A percentile compares a stretch with the other conserved stretches of the same genome.
Evolutionary conservation across 2,113 vertebrate species (phyloP).

Genomic region (Setophaga kirtlandii): DNA sequence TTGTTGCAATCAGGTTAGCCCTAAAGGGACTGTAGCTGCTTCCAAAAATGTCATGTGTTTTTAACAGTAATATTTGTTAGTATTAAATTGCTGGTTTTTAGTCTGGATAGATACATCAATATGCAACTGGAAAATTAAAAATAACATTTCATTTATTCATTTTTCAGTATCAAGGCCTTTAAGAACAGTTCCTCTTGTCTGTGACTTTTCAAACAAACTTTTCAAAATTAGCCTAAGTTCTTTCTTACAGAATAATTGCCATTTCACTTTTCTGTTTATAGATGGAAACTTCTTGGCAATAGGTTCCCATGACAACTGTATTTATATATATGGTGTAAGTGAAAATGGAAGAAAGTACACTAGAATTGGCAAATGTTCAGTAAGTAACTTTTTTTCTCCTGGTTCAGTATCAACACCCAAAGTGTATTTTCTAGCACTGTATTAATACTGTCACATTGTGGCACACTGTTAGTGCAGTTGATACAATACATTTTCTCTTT

Average conservation of each 20-base stretch:
- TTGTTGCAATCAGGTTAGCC: not conserved
- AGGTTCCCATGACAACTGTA: conserved; percentile 98
- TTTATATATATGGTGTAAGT: conserved; percentile 93
- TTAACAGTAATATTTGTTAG: not conserved
- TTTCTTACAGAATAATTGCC: not conserved
- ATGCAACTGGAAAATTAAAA: not conserved
- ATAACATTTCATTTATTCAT: not conserved
- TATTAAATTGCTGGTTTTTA: not conserved
- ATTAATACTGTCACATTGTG: not conserved
- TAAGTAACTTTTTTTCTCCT: conserved; percentile 66
- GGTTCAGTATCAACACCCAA: not conserved
- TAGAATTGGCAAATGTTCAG: conserved; percentile 94
- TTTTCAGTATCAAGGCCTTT: not conserved
- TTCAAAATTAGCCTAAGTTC: not conserved
- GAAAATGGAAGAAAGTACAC: conserved; percentile 94
- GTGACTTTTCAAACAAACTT: not conserved
- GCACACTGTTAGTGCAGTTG: not conserved
- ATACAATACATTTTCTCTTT: not conserved
- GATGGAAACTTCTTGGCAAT: conserved; percentile 95
- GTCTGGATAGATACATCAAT: not conserved
- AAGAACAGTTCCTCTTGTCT: not conserved
- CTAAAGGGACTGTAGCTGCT: not conserved
- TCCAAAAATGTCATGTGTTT: not conserved
- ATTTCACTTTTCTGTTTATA: conserved; percentile 55
- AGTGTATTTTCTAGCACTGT: not conserved